These are phyloP conservation scores for Dendrolimus punctatus DNA, from an alignment of 1,140 invertebrate genomes.

Conservation along the genomic window DNA sequence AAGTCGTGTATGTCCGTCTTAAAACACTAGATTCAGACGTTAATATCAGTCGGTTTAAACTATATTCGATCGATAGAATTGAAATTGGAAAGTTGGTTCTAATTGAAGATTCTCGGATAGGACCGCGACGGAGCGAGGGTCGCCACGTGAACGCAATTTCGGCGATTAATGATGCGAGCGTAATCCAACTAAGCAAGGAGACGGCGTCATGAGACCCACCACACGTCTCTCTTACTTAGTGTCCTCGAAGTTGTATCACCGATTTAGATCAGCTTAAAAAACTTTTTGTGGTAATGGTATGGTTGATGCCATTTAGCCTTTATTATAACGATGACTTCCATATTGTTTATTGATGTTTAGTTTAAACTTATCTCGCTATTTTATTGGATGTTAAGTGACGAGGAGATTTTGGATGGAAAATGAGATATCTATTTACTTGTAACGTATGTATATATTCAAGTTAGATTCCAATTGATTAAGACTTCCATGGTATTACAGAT, in stretches of 20 bases:
- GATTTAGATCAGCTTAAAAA: background rate
- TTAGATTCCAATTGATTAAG: too few relatives aligned
- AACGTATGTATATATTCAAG: too few relatives aligned
- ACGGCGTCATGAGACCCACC: conserved; percentile 35
- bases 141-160: conserved; percentile 54
- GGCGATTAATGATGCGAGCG: conserved; percentile 59
- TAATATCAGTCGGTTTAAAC: conserved; percentile 10
- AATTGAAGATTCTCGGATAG: conserved; percentile 49
- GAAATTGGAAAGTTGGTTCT: conserved; percentile 49
- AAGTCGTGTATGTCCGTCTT: background rate
- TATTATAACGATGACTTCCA: background rate
- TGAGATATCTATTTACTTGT: too few relatives aligned
- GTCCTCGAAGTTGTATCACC: conserved; percentile 26
- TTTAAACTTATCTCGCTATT: too few relatives aligned
- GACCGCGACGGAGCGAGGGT: conserved; percentile 19
- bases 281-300: too few relatives aligned
- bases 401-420: too few relatives aligned
- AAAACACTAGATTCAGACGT: conserved; percentile 5
- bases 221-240: conserved; percentile 37
- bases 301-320: background rate
- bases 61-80: conserved; percentile 35
- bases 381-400: too few relatives aligned
- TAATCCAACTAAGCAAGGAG: conserved; percentile 60
- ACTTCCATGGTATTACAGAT: too few relatives aligned
- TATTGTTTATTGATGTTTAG: too few relatives aligned